Conservation (phyloP, 2,797 vertebrate genomes). For the Tapirus indicus region DNA sequence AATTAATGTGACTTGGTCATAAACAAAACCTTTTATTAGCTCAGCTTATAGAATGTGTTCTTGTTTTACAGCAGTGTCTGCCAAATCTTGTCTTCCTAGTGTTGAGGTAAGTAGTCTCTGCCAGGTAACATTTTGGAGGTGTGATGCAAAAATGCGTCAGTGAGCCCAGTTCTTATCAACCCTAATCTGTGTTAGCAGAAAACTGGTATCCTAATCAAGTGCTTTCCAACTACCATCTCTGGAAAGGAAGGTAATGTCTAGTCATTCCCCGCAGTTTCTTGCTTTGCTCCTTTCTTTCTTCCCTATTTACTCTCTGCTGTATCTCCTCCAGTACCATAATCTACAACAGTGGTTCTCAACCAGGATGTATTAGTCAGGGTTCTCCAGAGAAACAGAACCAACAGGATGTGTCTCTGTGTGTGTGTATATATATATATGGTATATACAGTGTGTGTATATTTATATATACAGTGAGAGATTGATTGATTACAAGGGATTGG, state of each 20-base stretch:
- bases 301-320: background rate
- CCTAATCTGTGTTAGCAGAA: slow-evolving; percentile 22
- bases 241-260: slow-evolving; percentile 8
- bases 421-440: background rate
- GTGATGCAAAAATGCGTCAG: background rate
- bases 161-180: background rate
- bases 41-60: slow-evolving; percentile 44
- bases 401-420: background rate
- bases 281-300: slow-evolving; percentile 45
- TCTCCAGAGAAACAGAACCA: background rate
- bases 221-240: background rate
- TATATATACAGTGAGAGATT: background rate
- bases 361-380: background rate
- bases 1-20: slow-evolving; percentile 29
- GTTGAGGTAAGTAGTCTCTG: slow-evolving; percentile 44
- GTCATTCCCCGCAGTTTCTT: slow-evolving; percentile 5
- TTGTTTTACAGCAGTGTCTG: slow-evolving; percentile 63
- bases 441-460: background rate
- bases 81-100: background rate
- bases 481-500: background rate
- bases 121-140: slow-evolving; percentile 7
- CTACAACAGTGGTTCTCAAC: background rate
- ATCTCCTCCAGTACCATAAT: background rate
- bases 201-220: background rate
- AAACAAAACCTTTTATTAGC: slow-evolving; percentile 22